These are phyloP conservation scores for Laterallus jamaicensis DNA, from an alignment of 2,113 vertebrate species.

Conservation along the genomic window DNA sequence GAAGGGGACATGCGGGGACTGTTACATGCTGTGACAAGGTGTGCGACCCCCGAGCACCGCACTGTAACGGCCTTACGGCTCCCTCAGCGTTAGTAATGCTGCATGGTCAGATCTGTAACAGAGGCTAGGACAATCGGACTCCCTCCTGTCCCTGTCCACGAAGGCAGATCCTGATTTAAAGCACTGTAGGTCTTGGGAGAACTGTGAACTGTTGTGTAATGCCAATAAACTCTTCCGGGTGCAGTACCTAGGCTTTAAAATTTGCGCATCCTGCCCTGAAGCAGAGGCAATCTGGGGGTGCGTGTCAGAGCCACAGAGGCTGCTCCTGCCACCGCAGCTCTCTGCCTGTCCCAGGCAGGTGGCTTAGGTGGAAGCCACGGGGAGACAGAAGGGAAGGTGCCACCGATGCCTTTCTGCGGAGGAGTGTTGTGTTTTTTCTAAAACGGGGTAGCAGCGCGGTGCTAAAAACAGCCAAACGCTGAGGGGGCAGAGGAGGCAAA, in stretches of 20 bases:
- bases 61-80: background rate
- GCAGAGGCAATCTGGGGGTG: background rate
- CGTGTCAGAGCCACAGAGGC: background rate
- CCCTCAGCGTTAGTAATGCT: accelerated
- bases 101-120: accelerated
- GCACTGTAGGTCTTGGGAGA: background rate
- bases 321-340: background rate
- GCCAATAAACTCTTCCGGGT: background rate
- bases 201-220: background rate
- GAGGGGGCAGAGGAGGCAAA: constrained; percentile 33
- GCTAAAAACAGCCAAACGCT: constrained; percentile 7
- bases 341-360: background rate
- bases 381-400: background rate
- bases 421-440: background rate
- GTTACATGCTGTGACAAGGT: background rate
- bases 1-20: background rate
- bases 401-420: background rate
- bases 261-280: accelerated
- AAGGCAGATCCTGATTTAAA: background rate
- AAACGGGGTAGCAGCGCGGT: background rate
- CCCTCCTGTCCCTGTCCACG: background rate
- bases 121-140: accelerated
- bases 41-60: accelerated
- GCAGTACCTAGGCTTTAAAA: background rate
- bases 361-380: background rate